A percentile compares a stretch with the other conserved stretches of the same genome.
Conservation (phyloP, 2,888 invertebrate species). For the Campoletis raptor region DNA sequence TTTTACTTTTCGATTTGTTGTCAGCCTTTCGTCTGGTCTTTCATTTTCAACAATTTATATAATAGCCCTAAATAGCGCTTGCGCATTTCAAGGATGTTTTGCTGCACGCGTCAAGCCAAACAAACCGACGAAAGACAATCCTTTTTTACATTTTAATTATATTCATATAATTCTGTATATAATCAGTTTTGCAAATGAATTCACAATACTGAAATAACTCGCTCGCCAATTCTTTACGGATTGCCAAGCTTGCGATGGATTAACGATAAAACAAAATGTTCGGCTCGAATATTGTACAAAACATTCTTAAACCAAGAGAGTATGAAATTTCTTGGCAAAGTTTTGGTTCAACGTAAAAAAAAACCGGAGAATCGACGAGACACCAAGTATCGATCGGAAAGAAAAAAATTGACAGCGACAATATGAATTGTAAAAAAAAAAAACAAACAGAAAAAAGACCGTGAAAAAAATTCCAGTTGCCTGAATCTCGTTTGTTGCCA, state of each 20-base stretch:
- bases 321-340: background rate
- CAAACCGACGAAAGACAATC: too few relatives aligned
- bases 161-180: too few relatives aligned
- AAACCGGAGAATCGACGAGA: background rate
- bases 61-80: too few relatives aligned
- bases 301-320: background rate
- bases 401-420: background rate
- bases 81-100: too few relatives aligned
- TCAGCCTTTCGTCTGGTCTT: background rate
- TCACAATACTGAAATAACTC: background rate
- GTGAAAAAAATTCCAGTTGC: constrained; percentile 52
- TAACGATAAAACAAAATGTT: background rate
- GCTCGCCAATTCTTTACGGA: background rate
- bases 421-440: background rate
- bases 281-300: background rate
- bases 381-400: constrained; percentile 6
- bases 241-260: background rate
- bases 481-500: constrained; percentile 80
- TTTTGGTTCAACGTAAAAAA: background rate
- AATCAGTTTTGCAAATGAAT: background rate
- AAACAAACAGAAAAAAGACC: constrained; percentile 17
- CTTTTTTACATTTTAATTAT: too few relatives aligned
- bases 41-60: background rate
- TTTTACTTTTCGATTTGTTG: constrained; percentile 20
- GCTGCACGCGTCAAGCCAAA: too few relatives aligned